Conservation (phyloP, 2,797 vertebrate genomes). For the Peromyscus melanophrys region DNA sequence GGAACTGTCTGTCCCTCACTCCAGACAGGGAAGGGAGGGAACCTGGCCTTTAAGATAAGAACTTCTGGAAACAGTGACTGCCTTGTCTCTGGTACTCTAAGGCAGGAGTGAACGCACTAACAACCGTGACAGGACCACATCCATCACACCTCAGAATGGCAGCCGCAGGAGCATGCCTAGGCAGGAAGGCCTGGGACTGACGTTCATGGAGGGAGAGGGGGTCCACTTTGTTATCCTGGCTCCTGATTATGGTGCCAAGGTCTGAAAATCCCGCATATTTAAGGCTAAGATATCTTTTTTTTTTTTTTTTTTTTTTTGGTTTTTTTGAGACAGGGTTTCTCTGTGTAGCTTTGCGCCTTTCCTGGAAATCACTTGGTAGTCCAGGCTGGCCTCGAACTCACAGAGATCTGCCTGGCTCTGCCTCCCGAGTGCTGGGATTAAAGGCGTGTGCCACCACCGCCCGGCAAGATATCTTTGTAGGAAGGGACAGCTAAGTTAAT, state of each 20-base stretch:
- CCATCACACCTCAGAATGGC: background rate
- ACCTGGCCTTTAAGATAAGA: background rate
- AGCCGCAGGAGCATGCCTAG: background rate
- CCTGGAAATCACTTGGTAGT: no score
- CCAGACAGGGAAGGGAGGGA: background rate
- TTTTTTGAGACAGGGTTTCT: no score
- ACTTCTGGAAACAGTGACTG: background rate
- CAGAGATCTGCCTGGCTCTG: no score
- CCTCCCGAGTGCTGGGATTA: no score
- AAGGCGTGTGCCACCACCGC: no score
- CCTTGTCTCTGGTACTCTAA: background rate
- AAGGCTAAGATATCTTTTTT: slow-evolving; percentile 28
- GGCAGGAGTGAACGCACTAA: background rate
- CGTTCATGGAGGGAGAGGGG: background rate
- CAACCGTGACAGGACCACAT: background rate
- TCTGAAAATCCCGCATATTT: background rate
- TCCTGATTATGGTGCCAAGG: background rate
- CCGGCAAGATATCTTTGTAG: slow-evolving; percentile 36
- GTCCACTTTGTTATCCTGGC: background rate
- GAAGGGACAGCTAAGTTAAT: slow-evolving; percentile 48
- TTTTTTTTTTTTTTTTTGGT: no score
- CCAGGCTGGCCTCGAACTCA: no score
- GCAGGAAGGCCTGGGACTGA: background rate
- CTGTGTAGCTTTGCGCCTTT: no score
- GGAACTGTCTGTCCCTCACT: background rate